Conservation (phyloP, 2,888 invertebrate species). For the Nemotelus nigrinus region DNA sequence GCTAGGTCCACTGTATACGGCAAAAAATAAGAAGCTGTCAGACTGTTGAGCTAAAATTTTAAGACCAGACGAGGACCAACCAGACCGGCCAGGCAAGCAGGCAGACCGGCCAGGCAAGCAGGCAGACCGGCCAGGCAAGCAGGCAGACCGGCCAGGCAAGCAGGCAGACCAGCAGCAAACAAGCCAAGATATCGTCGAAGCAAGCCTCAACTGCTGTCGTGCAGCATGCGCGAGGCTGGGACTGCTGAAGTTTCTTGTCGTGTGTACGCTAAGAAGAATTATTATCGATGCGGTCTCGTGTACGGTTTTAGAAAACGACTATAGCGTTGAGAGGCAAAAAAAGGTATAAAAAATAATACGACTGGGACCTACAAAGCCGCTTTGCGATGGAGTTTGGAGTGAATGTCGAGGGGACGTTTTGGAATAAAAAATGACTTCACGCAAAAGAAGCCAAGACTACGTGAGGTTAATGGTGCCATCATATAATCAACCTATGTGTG, state of each 20-base stretch:
- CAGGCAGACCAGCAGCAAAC: not conserved
- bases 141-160: too few species aligned
- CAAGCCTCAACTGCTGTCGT: constrained; percentile 1
- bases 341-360: too few species aligned
- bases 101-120: not conserved
- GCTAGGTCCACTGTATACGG: not conserved
- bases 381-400: too few species aligned
- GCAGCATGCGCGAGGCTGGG: not conserved
- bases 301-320: not conserved
- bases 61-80: not conserved
- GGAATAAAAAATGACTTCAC: too few species aligned
- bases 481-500: too few species aligned
- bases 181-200: constrained; percentile 10
- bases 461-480: too few species aligned
- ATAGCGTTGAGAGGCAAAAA: too few species aligned
- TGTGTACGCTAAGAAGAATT: not conserved
- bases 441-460: too few species aligned
- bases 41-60: not conserved
- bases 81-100: not conserved
- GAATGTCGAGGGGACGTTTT: too few species aligned
- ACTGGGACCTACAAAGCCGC: too few species aligned
- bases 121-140: too few species aligned
- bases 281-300: not conserved
- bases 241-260: not conserved
- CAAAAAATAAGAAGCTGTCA: not conserved